Conservation (phyloP, 2,888 invertebrate genomes). For the Calameuta filiformis region DNA sequence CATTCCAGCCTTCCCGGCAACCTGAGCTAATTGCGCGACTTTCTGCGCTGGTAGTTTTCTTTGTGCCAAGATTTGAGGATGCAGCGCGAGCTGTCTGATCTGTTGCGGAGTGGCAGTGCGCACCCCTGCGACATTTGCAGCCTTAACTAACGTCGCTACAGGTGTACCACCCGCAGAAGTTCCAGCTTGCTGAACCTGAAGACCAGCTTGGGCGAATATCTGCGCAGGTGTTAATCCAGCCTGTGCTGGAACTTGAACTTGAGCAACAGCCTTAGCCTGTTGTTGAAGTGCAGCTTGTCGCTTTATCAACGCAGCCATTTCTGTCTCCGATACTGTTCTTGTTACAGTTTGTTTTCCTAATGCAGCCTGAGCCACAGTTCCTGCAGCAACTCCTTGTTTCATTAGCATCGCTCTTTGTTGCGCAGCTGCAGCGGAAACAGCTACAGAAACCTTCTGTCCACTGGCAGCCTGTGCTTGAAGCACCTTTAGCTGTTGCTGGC, state of each 20-base stretch:
- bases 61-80: constrained; percentile 70
- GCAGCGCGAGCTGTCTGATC: constrained; percentile 74
- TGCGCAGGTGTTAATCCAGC: constrained; percentile 67
- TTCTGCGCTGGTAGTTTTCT: constrained; percentile 72
- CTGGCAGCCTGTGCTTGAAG: constrained; percentile 54
- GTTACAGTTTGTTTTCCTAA: constrained; percentile 66
- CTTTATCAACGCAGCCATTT: constrained; percentile 72
- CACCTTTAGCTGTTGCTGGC: constrained; percentile 57
- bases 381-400: constrained; percentile 48
- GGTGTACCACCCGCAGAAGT: constrained; percentile 67
- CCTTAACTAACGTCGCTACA: constrained; percentile 75
- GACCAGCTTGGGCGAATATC: constrained; percentile 71
- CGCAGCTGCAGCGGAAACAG: constrained; percentile 54
- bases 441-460: constrained; percentile 62
- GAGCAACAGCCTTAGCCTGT: constrained; percentile 61
- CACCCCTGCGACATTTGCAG: constrained; percentile 66
- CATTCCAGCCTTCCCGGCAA: constrained; percentile 66
- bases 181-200: constrained; percentile 69
- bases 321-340: constrained; percentile 70
- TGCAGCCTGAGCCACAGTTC: constrained; percentile 35
- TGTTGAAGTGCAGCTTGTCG: constrained; percentile 65
- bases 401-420: constrained; percentile 58
- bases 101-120: constrained; percentile 74
- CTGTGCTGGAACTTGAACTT: constrained; percentile 59
- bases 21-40: constrained; percentile 72